Evolutionary conservation across 2,797 vertebrate genomes (phyloP).

Genomic region (Microtus obscurus): DNA sequence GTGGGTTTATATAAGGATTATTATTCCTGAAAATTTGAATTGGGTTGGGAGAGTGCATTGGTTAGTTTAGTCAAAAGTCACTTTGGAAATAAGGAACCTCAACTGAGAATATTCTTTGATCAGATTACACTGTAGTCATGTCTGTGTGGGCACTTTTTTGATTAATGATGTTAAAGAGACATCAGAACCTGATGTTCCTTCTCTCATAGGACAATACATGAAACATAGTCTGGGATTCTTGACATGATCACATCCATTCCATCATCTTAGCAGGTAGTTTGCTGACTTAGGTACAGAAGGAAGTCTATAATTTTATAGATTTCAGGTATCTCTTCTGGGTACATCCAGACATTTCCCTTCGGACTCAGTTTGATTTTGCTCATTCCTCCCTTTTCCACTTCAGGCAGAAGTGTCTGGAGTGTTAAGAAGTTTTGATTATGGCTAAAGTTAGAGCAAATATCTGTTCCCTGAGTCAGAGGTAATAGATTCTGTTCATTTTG

Average conservation of each 20-base stretch:
- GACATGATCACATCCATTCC: not conserved
- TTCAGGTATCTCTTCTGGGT: not conserved
- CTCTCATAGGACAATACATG: not conserved
- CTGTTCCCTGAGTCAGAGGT: not conserved
- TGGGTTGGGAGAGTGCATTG: not conserved
- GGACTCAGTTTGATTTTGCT: not conserved
- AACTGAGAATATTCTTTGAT: not conserved
- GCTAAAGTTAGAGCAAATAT: not conserved
- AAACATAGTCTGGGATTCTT: not conserved
- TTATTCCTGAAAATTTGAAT: not conserved
- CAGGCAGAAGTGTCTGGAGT: not conserved
- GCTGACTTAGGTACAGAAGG: not conserved
- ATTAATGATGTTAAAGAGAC: not conserved
- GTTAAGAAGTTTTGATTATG: not conserved
- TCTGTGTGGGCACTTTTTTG: not conserved
- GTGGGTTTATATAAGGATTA: not conserved
- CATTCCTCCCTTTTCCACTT: not conserved
- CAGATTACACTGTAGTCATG: not conserved
- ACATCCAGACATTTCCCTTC: not conserved
- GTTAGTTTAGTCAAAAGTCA: not conserved
- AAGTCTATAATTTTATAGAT: not conserved
- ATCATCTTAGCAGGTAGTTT: not conserved
- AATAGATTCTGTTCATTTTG: not conserved
- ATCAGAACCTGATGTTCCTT: not conserved
- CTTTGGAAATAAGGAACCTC: not conserved